phyloP scores from a whole-genome alignment of 2,888 invertebrate species.

The Stegophylla sp. region DNA sequence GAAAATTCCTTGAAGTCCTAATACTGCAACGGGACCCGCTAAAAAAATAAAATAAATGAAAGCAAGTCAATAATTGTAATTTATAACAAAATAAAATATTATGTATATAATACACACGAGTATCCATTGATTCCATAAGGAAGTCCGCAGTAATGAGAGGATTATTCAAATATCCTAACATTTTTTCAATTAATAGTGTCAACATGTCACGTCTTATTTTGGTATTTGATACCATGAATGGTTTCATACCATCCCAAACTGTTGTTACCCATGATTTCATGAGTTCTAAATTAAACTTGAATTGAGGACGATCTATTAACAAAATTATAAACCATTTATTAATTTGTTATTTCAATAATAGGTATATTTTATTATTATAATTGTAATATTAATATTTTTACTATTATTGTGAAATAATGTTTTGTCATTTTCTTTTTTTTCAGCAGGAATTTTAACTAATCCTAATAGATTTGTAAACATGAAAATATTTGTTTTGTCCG shows the following conservation, averaged over 20 bases:
- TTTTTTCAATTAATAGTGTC: slow-evolving; percentile 80
- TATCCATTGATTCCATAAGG: slow-evolving; percentile 86
- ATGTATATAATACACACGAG: slow-evolving; percentile 70
- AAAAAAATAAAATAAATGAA: slow-evolving; percentile 60
- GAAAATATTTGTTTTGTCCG: slow-evolving; percentile 30
- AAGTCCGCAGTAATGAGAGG: slow-evolving; percentile 89
- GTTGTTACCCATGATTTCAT: slow-evolving; percentile 39
- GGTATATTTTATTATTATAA: background rate
- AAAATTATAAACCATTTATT: background rate
- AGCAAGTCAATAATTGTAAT: background rate
- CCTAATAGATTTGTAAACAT: slow-evolving; percentile 47
- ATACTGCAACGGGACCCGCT: slow-evolving; percentile 86
- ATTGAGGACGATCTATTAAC: slow-evolving; percentile 25
- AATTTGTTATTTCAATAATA: background rate
- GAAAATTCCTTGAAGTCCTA: slow-evolving; percentile 91
- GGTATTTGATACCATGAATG: slow-evolving; percentile 18
- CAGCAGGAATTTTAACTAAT: slow-evolving; percentile 4
- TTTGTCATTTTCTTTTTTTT: slow-evolving; percentile 42
- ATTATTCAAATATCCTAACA: slow-evolving; percentile 80
- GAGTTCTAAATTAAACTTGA: slow-evolving; percentile 31
- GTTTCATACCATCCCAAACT: slow-evolving; percentile 52
- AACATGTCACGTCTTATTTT: slow-evolving; percentile 68
- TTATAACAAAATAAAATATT: background rate
- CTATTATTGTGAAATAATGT: slow-evolving; percentile 39
- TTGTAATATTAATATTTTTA: too few species aligned